Evolutionary conservation across 1,140 invertebrate species (phyloP).

Genomic region (Pentalonia nigronervosa): DNA sequence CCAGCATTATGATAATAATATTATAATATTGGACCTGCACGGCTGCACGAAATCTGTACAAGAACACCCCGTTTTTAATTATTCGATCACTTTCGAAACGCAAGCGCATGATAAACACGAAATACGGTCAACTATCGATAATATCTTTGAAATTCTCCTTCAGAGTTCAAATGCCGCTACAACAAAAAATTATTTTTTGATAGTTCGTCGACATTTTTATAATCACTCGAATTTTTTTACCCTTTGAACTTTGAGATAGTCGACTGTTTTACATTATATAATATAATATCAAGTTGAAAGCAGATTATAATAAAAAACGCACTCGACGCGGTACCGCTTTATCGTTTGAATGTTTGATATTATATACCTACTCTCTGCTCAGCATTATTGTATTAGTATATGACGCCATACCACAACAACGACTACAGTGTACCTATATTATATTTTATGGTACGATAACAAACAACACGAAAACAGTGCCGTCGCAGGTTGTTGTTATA

Average conservation of each 20-base stretch:
- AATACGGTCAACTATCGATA: background rate
- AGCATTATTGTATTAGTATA: background rate
- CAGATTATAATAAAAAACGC: background rate
- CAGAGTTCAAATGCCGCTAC: background rate
- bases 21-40: background rate
- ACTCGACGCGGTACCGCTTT: background rate
- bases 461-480: conserved; percentile 1
- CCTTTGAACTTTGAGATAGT: background rate
- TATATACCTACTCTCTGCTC: background rate
- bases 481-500: background rate
- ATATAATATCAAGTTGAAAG: background rate
- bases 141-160: background rate
- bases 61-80: background rate
- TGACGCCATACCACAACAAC: background rate
- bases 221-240: background rate
- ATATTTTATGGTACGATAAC: background rate
- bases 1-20: background rate
- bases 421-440: background rate
- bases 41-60: background rate
- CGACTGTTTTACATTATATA: background rate
- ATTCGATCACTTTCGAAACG: background rate
- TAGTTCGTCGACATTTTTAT: background rate
- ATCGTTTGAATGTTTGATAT: background rate
- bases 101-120: background rate
- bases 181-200: background rate